A percentile compares a stretch with the other conserved stretches of the same genome.
phyloP scores from a whole-genome alignment of 2,888 invertebrate species.

The Chydorus sphaericus region DNA sequence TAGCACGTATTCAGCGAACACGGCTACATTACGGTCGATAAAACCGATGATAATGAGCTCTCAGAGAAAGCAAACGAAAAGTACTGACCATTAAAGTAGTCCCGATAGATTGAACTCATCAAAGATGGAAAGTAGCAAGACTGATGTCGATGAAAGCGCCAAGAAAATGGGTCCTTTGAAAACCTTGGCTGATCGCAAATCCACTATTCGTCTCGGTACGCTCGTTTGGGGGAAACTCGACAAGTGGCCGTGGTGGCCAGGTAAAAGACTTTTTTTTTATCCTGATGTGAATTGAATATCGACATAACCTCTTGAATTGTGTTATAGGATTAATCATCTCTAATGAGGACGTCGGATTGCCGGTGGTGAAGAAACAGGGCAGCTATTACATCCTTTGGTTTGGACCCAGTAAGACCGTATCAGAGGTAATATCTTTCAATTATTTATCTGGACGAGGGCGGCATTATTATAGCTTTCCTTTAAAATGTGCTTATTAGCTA shows the following conservation, averaged over 20 bases:
- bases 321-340: background rate
- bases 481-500: no score
- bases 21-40: no score
- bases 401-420: background rate
- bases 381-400: background rate
- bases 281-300: background rate
- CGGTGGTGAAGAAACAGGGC: background rate
- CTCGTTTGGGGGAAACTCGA: background rate
- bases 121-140: background rate
- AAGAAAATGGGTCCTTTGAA: no score
- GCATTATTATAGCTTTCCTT: no score
- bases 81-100: no score
- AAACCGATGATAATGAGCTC: no score
- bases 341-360: background rate
- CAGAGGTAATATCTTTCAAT: no score
- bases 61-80: no score
- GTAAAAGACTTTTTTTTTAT: background rate
- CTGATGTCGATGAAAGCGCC: no score
- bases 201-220: background rate
- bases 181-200: background rate
- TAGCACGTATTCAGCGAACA: no score
- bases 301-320: no score
- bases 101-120: background rate
- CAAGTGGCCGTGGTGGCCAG: slow-evolving; percentile 1
- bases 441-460: no score